Percentiles rank a stretch among this genome's conserved stretches.
Conservation (phyloP, 2,113 vertebrate genomes). For the Saguinus midas region DNA sequence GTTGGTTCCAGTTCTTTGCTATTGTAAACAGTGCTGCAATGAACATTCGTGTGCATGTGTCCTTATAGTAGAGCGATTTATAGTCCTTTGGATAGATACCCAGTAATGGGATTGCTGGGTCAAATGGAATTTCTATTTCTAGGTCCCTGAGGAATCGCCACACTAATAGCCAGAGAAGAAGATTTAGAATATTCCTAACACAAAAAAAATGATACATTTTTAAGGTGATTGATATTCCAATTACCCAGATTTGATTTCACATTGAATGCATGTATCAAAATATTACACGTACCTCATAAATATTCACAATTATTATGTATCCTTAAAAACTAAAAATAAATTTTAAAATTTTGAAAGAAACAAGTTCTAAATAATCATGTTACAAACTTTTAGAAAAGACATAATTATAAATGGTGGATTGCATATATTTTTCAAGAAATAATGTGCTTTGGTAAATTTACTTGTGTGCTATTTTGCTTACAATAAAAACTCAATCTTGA, state of each 20-base stretch:
- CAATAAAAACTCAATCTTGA: constrained; percentile 22
- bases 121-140: no score
- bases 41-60: no score
- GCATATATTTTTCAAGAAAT: constrained; percentile 22
- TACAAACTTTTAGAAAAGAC: constrained; percentile 25
- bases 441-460: neutral
- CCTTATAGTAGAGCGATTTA: no score
- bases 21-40: no score
- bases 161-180: neutral
- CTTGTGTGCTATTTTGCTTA: constrained; percentile 14
- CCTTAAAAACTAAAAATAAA: neutral
- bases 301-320: neutral
- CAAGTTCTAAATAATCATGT: neutral
- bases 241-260: neutral
- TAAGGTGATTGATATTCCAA: neutral
- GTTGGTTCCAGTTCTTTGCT: no score
- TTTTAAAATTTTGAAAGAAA: neutral
- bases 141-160: no score
- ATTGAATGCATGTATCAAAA: neutral
- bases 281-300: neutral
- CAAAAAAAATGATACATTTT: neutral
- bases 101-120: no score
- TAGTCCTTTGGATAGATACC: no score
- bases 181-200: neutral
- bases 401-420: neutral